Evolutionary conservation across 2,888 invertebrate species (phyloP), one percentile per base, ranked within the genome.

Genomic region (Drosophila mimica): DNA sequence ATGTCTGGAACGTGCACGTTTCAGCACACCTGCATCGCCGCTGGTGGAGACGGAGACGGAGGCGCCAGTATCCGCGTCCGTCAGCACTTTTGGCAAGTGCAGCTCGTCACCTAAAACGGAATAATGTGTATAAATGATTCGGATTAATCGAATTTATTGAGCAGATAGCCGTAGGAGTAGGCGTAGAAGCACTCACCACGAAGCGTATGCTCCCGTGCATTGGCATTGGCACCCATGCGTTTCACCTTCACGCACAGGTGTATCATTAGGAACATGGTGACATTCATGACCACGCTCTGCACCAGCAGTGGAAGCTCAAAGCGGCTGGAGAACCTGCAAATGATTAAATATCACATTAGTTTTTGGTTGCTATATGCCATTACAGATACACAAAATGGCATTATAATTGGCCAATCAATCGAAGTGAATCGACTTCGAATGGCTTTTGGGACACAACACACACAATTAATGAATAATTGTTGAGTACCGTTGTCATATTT

Each of bases 231-330:
- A 92, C 96, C 97, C 93, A 96, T 96, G 93, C 96, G 96, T 89
- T 96, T 95, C 78, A 98, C 96, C 92, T 94, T 95, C 33, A 99
- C 97, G 94, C 99, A 99, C 57, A 99, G 94, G 93, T 98, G 97
- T 79, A 99, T 96, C 97, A 99, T 97, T 66, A 96, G 94, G 93
- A 99, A 95, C 99, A 99, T 99, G 81, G 98, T 97, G 67, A 97
- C 92, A 92, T 98, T 99, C 99, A 99, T 99, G 68, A 99, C 96
- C 92, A 99, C 95, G 94, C 99, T 99, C 94, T 99, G 99, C 74
- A 98, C 95, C 83, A 99, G 95, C 78, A 99, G 94, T 67, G 99
- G 99, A 92, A 97, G 94, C 94, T 99, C 99, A 94, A 98, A 99
- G 82, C 96, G 97, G 94, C 98, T 98, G 79, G 99, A 99, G 95